Conservation (phyloP, 2,888 invertebrate species). For the Argyresthia albistria region DNA sequence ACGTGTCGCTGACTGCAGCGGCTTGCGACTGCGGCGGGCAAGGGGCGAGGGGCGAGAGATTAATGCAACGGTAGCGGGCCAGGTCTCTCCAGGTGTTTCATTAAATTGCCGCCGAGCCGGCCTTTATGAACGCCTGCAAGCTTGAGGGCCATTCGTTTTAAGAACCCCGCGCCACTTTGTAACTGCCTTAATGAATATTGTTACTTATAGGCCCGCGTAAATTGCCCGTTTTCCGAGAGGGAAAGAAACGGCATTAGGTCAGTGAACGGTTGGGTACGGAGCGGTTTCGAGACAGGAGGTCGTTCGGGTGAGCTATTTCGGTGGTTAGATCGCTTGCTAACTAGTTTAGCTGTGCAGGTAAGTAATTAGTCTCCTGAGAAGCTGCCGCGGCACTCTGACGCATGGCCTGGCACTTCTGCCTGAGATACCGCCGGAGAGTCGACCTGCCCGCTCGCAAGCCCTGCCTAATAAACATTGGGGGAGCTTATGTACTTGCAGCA, state of each 20-base stretch:
- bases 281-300: slow-evolving; percentile 5
- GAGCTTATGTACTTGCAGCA: too few species aligned
- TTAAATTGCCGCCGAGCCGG: slow-evolving; percentile 63
- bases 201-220: slow-evolving; percentile 69
- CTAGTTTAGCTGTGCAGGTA: slow-evolving; percentile 5
- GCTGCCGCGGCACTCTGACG: neutral
- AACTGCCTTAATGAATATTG: slow-evolving; percentile 70
- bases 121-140: slow-evolving; percentile 66
- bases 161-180: slow-evolving; percentile 70
- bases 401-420: neutral
- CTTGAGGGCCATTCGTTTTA: slow-evolving; percentile 71
- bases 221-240: slow-evolving; percentile 55
- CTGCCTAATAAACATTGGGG: neutral
- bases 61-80: slow-evolving; percentile 65
- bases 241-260: slow-evolving; percentile 39
- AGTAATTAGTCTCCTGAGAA: slow-evolving; percentile 5
- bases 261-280: slow-evolving; percentile 31
- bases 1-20: neutral
- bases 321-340: slow-evolving; percentile 4
- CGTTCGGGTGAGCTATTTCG: slow-evolving; percentile 4
- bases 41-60: slow-evolving; percentile 38
- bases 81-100: slow-evolving; percentile 70
- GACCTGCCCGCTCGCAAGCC: neutral
- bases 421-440: neutral
- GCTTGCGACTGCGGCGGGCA: slow-evolving; percentile 2